Evolutionary conservation across 2,113 vertebrate genomes (phyloP).

Genomic region (Neotoma lepida): DNA sequence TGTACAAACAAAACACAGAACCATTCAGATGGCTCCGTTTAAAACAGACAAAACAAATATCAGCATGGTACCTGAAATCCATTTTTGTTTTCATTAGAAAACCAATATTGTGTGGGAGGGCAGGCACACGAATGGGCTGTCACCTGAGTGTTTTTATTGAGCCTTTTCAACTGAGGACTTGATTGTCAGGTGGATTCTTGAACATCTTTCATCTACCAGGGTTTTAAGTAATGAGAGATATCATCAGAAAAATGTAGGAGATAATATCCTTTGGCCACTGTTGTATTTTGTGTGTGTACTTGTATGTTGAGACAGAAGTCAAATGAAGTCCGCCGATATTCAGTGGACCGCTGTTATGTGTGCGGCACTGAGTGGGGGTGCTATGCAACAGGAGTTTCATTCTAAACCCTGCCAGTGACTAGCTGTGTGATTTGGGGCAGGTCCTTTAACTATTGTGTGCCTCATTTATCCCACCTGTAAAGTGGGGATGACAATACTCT

Average conservation of each 20-base stretch:
- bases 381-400: conserved; percentile 48
- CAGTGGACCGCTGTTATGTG: conserved; percentile 64
- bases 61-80: conserved; percentile 74
- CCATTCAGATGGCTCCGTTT: conserved; percentile 78
- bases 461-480: conserved; percentile 74
- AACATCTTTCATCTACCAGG: neutral
- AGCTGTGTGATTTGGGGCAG: conserved; percentile 67
- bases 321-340: conserved; percentile 67
- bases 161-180: conserved; percentile 11
- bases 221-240: conserved; percentile 31
- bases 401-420: conserved; percentile 64
- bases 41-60: conserved; percentile 72
- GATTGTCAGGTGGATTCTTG: conserved; percentile 15
- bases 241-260: neutral
- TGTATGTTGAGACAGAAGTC: conserved; percentile 54
- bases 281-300: neutral
- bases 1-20: conserved; percentile 75
- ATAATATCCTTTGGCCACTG: conserved; percentile 27
- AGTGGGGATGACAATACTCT: conserved; percentile 71
- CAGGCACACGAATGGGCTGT: neutral
- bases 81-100: conserved; percentile 77
- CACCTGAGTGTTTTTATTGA: neutral
- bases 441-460: conserved; percentile 74
- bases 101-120: conserved; percentile 33
- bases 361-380: conserved; percentile 69